These are phyloP conservation scores for Macropus fuliginosus DNA, from an alignment of 2,797 vertebrate genomes.

Conservation along the genomic window DNA sequence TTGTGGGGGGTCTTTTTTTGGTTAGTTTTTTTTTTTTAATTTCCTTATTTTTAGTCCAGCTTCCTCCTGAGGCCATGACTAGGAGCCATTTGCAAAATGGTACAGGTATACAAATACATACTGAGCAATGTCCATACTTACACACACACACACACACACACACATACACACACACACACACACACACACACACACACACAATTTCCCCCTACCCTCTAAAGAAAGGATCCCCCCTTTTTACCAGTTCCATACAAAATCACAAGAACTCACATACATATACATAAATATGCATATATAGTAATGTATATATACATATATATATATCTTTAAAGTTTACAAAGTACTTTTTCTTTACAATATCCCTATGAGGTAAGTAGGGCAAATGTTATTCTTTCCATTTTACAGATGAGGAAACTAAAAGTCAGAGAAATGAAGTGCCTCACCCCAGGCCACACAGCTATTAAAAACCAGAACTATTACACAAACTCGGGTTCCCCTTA, in stretches of 20 bases:
- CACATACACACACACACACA: neutral
- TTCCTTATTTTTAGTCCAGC: neutral
- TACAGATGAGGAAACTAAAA: conserved; percentile 23
- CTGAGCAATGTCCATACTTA: neutral
- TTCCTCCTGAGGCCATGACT: neutral
- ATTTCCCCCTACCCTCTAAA: neutral
- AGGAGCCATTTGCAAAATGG: neutral
- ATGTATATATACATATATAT: too few species aligned
- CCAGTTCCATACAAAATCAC: neutral
- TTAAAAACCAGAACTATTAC: conserved; percentile 13
- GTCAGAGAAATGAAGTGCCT: conserved; percentile 25
- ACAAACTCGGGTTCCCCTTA: neutral
- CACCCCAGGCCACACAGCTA: neutral
- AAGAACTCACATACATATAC: conserved; percentile 5
- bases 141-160: too few species aligned
- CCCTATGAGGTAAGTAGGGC: neutral
- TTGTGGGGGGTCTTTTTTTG: neutral
- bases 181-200: too few species aligned
- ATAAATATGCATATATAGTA: too few species aligned
- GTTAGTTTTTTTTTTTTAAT: neutral
- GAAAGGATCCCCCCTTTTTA: neutral
- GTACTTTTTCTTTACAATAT: conserved; percentile 24
- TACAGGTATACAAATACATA: neutral
- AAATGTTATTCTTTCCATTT: conserved; percentile 8
- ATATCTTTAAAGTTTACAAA: conserved; percentile 21